phyloP scores from a whole-genome alignment of 2,888 invertebrate species.

The Pteria penguin region DNA sequence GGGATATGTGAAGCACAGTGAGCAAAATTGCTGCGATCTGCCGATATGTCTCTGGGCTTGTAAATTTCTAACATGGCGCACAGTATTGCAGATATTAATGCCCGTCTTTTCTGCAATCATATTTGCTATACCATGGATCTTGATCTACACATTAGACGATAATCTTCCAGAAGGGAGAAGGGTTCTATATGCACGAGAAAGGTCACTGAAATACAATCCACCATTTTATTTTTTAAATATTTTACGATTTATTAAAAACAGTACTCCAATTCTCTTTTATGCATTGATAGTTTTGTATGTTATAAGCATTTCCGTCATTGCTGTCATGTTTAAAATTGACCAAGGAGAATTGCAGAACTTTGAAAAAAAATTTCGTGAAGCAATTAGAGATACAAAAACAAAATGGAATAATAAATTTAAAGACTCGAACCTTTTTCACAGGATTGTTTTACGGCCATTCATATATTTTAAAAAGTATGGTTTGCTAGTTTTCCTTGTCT shows the following conservation, averaged over 20 bases:
- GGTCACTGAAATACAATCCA: background rate
- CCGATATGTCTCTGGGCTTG: background rate
- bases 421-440: background rate
- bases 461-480: constrained; percentile 11
- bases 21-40: background rate
- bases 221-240: background rate
- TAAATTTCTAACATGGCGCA: background rate
- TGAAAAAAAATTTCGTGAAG: background rate
- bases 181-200: background rate
- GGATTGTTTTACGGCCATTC: constrained; percentile 5
- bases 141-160: background rate
- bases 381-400: background rate
- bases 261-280: background rate
- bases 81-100: constrained; percentile 12
- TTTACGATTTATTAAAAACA: background rate
- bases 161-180: background rate
- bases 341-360: background rate
- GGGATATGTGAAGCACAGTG: background rate
- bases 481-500: constrained; percentile 8
- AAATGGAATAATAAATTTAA: background rate
- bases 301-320: background rate
- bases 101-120: background rate
- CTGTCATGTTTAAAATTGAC: background rate
- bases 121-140: constrained; percentile 12
- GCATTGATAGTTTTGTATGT: background rate